phyloP scores from a whole-genome alignment of 2,113 vertebrate species.

The Emydura subglobosa region DNA sequence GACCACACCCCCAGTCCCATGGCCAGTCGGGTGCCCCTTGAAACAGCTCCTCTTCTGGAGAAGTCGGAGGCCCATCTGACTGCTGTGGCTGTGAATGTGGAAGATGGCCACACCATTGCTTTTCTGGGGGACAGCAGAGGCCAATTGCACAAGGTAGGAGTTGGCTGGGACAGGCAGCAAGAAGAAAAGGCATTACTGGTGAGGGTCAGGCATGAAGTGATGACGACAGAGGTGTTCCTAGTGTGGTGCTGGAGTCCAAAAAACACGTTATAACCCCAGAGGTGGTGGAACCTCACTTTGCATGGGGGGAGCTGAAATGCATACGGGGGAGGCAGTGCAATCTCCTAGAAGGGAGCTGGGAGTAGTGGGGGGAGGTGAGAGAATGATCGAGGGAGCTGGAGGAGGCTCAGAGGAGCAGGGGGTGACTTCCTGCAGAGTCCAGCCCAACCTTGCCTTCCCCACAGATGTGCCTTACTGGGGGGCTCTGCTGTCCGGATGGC shows the following conservation, averaged over 20 bases:
- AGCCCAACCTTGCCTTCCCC: background rate
- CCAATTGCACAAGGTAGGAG: constrained; percentile 90
- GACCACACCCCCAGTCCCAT: constrained; percentile 98
- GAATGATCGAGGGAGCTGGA: background rate
- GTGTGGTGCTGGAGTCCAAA: background rate
- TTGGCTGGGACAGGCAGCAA: background rate
- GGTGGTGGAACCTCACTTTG: background rate
- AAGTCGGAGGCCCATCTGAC: constrained; percentile 89
- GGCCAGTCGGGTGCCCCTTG: constrained; percentile 89
- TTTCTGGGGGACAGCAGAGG: constrained; percentile 96
- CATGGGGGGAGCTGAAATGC: background rate
- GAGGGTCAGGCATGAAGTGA: background rate
- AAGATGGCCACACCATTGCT: constrained; percentile 88
- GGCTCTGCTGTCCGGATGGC: background rate
- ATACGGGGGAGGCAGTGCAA: background rate
- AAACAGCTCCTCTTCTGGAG: constrained; percentile 87
- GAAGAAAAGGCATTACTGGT: background rate
- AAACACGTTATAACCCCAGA: background rate
- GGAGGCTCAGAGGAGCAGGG: background rate
- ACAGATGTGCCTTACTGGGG: background rate
- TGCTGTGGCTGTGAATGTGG: constrained; percentile 90
- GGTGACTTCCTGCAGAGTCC: background rate
- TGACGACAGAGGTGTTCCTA: background rate
- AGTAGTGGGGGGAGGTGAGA: background rate
- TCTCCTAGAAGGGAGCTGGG: background rate